These are phyloP conservation scores for Enteromius treurensis DNA, from an alignment of 2,797 vertebrate genomes.

Conservation along the genomic window DNA sequence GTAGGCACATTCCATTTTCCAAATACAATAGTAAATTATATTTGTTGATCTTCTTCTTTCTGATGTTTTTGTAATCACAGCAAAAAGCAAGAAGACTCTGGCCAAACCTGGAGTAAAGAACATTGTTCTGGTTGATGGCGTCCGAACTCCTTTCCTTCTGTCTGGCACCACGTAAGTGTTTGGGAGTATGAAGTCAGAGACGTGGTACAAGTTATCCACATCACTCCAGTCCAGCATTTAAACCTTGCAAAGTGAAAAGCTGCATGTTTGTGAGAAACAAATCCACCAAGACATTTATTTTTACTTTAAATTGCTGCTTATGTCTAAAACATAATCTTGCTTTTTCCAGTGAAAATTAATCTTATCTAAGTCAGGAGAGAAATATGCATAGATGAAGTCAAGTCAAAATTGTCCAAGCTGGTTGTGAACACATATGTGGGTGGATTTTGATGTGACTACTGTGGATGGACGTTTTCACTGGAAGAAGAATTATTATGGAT, in stretches of 20 bases:
- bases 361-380: not conserved
- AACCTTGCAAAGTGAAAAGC: not conserved
- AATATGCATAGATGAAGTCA: not conserved
- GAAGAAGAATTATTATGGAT: not conserved
- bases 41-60: not conserved
- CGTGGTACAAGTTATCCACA: not conserved
- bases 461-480: not conserved
- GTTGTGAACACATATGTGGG: not conserved
- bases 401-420: not conserved
- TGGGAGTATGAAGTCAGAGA: not conserved
- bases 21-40: not conserved
- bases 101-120: conserved; percentile 87
- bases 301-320: not conserved
- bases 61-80: conserved; percentile 59
- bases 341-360: not conserved
- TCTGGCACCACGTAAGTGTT: conserved; percentile 88
- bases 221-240: not conserved
- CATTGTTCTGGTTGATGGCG: conserved; percentile 92
- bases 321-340: not conserved
- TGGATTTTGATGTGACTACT: not conserved
- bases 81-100: conserved; percentile 89
- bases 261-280: not conserved
- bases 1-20: not conserved
- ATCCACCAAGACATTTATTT: not conserved
- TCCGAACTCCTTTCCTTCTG: conserved; percentile 89